These are phyloP conservation scores for Onchidella celtica DNA, from an alignment of 2,888 invertebrate genomes.

Conservation along the genomic window DNA sequence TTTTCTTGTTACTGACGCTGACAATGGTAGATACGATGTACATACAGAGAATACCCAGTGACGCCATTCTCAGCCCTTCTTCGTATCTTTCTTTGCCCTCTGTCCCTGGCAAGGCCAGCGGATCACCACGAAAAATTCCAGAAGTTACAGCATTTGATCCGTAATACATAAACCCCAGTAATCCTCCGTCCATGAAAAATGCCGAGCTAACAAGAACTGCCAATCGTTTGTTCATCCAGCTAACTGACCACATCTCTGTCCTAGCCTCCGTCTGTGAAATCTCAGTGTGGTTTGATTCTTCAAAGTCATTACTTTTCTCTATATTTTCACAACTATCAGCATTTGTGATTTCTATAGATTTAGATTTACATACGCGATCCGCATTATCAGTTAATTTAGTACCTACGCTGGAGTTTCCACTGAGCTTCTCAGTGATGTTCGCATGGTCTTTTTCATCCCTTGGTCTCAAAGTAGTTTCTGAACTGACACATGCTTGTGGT, in stretches of 20 bases:
- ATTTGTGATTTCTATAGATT: not conserved
- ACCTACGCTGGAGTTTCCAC: too few relatives aligned
- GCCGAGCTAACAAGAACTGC: not conserved
- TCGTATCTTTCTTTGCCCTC: conserved; percentile 16
- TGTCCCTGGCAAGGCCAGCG: conserved; percentile 17
- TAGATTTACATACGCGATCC: not conserved
- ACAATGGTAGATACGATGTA: conserved; percentile 6
- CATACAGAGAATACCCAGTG: conserved; percentile 17
- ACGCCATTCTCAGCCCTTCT: not conserved
- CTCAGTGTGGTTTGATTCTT: not conserved
- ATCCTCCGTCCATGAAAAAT: conserved; percentile 3
- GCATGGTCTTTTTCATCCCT: not conserved
- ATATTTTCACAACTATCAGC: not conserved
- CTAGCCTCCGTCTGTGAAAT: not conserved
- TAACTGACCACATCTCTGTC: not conserved
- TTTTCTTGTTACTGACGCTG: conserved; percentile 6
- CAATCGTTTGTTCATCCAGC: not conserved
- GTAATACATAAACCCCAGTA: conserved; percentile 8
- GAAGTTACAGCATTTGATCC: conserved; percentile 18
- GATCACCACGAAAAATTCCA: conserved; percentile 37
- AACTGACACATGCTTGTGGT: not conserved
- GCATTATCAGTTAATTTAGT: not conserved
- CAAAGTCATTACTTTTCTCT: not conserved
- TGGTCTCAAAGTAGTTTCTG: too few relatives aligned
- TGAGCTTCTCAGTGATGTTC: not conserved